phyloP scores from a whole-genome alignment of 2,888 invertebrate species.

The Pegoplata infirma region DNA sequence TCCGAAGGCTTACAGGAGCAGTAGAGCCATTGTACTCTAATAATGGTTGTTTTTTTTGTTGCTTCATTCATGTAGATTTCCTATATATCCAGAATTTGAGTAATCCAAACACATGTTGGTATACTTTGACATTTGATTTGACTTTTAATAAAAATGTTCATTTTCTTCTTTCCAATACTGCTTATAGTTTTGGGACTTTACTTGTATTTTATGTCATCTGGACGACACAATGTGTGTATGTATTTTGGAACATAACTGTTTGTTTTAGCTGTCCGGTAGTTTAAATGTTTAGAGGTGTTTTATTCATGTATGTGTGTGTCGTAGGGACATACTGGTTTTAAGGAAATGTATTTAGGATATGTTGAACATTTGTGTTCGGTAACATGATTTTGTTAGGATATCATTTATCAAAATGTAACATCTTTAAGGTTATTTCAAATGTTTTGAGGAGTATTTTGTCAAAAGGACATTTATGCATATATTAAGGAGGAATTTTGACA shows the following conservation, averaged over 20 bases:
- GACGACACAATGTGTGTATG: background rate
- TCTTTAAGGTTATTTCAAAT: slow-evolving; percentile 14
- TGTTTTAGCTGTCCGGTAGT: background rate
- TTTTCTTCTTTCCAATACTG: slow-evolving; percentile 24
- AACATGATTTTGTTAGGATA: slow-evolving; percentile 2
- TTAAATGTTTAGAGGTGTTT: slow-evolving; percentile 6
- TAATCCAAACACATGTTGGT: slow-evolving; percentile 43
- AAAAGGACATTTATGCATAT: no score
- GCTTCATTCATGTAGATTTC: slow-evolving; percentile 12
- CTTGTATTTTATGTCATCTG: background rate
- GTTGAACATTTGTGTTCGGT: slow-evolving; percentile 5
- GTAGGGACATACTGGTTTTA: background rate
- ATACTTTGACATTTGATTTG: slow-evolving; percentile 50
- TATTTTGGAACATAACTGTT: background rate
- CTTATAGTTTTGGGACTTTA: slow-evolving; percentile 12
- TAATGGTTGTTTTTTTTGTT: no score
- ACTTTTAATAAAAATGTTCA: slow-evolving; percentile 41
- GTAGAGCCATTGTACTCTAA: no score
- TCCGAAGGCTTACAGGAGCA: no score
- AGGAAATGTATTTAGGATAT: background rate
- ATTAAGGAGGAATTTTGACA: no score
- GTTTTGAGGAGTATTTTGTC: background rate
- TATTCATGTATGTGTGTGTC: background rate
- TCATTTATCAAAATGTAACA: slow-evolving; percentile 29
- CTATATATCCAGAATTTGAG: slow-evolving; percentile 13